Conservation (phyloP, 2,797 vertebrate genomes). For the Platalea minor region DNA sequence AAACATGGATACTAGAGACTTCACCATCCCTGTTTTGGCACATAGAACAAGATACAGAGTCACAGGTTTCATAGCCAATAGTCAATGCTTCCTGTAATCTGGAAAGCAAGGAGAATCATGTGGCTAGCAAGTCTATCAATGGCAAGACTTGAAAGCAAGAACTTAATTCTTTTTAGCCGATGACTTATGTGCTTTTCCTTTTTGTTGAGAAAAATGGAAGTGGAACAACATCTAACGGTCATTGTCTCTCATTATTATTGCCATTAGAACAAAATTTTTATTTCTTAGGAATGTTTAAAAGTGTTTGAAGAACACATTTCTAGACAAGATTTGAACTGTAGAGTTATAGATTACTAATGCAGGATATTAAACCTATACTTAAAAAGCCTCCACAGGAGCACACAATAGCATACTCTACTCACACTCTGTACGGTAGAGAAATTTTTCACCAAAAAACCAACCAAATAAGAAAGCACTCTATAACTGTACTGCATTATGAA, state of each 20-base stretch:
- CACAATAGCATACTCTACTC: background rate
- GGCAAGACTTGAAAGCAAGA: background rate
- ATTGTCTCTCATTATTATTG: background rate
- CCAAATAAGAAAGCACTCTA: background rate
- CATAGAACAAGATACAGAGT: background rate
- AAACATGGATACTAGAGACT: background rate
- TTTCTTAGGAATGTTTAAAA: background rate
- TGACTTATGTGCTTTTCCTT: fast-evolving
- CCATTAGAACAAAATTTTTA: background rate
- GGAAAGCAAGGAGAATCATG: background rate
- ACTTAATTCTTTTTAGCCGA: background rate
- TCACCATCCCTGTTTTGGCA: background rate
- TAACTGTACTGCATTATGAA: background rate
- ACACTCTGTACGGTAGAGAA: fast-evolving
- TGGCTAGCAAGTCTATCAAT: background rate
- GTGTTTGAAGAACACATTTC: background rate
- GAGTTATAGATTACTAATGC: background rate
- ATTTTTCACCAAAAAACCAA: background rate
- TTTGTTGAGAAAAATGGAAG: background rate
- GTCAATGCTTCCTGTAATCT: background rate
- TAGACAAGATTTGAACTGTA: background rate
- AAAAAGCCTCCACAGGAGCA: background rate
- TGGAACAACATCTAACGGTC: background rate
- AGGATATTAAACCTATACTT: background rate
- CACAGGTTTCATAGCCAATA: background rate